Evolutionary conservation across 2,113 vertebrate species (phyloP).

Genomic region (Amphilophus citrinellus): DNA sequence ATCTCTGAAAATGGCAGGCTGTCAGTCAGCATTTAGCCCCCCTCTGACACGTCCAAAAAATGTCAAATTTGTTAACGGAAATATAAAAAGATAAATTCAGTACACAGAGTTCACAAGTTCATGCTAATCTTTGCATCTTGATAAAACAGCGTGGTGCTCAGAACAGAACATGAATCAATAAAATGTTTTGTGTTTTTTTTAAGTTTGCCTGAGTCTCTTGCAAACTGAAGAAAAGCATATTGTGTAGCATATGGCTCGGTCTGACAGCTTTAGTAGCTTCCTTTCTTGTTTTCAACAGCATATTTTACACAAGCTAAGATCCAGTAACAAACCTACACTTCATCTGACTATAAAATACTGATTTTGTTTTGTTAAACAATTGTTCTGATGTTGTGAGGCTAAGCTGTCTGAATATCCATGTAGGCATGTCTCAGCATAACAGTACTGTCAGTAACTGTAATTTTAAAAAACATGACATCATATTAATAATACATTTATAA

Average conservation of each 20-base stretch:
- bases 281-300: not conserved
- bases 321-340: not conserved
- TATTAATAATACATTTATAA: not conserved
- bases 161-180: not conserved
- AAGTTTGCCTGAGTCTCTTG: not conserved
- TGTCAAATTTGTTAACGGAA: conserved; percentile 43
- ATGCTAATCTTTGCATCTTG: not conserved
- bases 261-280: not conserved
- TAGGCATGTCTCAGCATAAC: not conserved
- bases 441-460: not conserved
- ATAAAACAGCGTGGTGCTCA: not conserved
- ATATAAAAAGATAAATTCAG: conserved; percentile 31
- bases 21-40: conserved; percentile 60
- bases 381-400: not conserved
- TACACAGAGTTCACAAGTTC: conserved; percentile 15
- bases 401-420: not conserved
- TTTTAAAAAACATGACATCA: not conserved
- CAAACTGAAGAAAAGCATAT: not conserved
- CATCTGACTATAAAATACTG: not conserved
- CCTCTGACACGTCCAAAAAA: conserved; percentile 42
- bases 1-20: conserved; percentile 56
- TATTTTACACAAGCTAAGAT: not conserved
- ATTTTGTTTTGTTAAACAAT: no score
- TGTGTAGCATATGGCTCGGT: not conserved
- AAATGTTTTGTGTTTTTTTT: not conserved